Base-by-base conservation (phyloP, 2,797 vertebrate genomes). In the Semotilus atromaculatus region DNA sequence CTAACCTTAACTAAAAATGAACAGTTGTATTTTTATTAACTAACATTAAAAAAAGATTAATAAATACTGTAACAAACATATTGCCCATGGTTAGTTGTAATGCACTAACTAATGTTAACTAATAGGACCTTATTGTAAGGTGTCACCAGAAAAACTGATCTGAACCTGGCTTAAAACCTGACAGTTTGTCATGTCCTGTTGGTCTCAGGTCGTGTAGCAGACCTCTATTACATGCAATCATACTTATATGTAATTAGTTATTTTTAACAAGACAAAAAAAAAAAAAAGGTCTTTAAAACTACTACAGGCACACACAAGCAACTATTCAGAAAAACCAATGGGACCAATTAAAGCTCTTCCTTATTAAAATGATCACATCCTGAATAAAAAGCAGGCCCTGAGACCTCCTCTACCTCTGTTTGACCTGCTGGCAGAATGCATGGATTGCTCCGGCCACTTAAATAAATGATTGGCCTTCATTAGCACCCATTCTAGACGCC, bases 401-500 rank as follows among this genome's bases (percentile, higher is more conserved):
- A 83, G 43, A 16, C n/a, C 73, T 70, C 14, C 5, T 60, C 29
- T 75, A 67, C 67, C 53, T 64, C 29, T 58, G 60, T 71, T 21
- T 86, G 85, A 89, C 79, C 86, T 68, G 40, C 26, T 75, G 75
- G 81, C 71, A 43, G 53, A 67, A 73, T 40, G 64, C 66, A 75
- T 79, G 62, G 72, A 88, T 86, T 68, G 40, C 83, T 89, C 68
- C 75, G 75, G 83, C 73, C 82, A 84, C 80, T 89, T 89, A 88
- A 82, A 81, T 81, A 87, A 83, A 83, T 82, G 43, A 88, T 80
- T 88, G 76, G 62, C 81, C 83, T 88, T 87, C 87, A 90, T 85
- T 87, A 88, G 73, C 26, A 19, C 23, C 60, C 31, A 73, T 77
- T 87, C 55, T 78, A 67, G 48, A 68, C 73, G 82, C 36, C 80